Conservation (phyloP, 2,888 invertebrate genomes). For the Polymixis flavicincta region DNA sequence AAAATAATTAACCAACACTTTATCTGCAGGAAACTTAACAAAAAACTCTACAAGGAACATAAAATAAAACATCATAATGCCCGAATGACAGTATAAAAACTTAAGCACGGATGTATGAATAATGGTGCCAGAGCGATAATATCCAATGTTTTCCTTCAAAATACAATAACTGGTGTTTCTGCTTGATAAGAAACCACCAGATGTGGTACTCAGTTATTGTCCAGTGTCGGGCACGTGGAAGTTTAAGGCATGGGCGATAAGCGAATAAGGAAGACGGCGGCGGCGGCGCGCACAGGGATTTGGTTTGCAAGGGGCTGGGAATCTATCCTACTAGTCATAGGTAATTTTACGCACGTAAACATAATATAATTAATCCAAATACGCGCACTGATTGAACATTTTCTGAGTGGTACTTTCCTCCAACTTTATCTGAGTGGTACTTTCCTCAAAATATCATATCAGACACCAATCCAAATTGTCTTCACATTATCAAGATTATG, state of each 20-base stretch:
- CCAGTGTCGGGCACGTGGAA: slow-evolving; percentile 49
- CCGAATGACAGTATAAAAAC: slow-evolving; percentile 66
- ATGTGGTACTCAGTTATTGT: slow-evolving; percentile 79
- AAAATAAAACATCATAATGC: slow-evolving; percentile 40
- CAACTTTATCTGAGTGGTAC: too few species aligned
- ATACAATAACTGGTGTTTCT: slow-evolving; percentile 82
- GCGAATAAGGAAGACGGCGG: background rate
- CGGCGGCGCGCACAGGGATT: too few species aligned
- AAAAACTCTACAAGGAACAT: slow-evolving; percentile 43
- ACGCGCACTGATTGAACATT: too few species aligned
- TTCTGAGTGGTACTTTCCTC: too few species aligned
- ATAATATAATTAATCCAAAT: background rate
- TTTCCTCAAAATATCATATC: too few species aligned
- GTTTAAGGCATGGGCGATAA: slow-evolving; percentile 65
- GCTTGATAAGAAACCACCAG: slow-evolving; percentile 86
- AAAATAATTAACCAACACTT: slow-evolving; percentile 52
- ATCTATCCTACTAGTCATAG: background rate
- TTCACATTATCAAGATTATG: too few species aligned
- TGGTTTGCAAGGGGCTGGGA: background rate
- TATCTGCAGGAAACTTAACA: slow-evolving; percentile 64
- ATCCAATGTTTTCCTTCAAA: slow-evolving; percentile 84
- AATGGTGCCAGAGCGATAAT: slow-evolving; percentile 79
- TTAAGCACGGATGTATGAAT: slow-evolving; percentile 84
- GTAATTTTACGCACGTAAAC: background rate
- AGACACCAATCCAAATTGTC: too few species aligned